phyloP scores from a whole-genome alignment of 1,140 invertebrate species.

The Hyphantria cunea region DNA sequence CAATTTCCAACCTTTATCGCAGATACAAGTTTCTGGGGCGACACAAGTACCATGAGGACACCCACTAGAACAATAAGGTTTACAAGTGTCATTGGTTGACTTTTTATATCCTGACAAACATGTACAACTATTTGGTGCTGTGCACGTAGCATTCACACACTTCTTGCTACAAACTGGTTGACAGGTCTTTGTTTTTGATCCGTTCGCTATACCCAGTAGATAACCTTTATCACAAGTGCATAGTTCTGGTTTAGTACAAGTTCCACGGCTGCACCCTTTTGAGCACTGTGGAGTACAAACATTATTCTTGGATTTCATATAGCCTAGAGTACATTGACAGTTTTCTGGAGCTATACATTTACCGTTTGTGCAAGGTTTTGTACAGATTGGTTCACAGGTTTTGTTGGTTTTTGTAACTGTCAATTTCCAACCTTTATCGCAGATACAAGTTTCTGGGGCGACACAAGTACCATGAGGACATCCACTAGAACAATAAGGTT shows the following conservation, averaged over 20 bases:
- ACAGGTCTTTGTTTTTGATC: background rate
- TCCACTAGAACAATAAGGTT: slow-evolving; percentile 2
- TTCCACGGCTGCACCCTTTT: background rate
- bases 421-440: slow-evolving; percentile 6
- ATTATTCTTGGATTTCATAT: background rate
- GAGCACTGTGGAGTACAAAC: slow-evolving; percentile 4
- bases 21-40: slow-evolving; percentile 12
- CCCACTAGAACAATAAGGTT: slow-evolving; percentile 2
- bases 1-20: slow-evolving; percentile 6
- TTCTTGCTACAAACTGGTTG: slow-evolving; percentile 26
- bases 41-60: slow-evolving; percentile 13
- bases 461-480: slow-evolving; percentile 13
- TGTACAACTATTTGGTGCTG: slow-evolving; percentile 43
- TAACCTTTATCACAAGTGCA: slow-evolving; percentile 2
- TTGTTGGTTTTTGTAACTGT: background rate
- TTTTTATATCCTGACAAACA: slow-evolving; percentile 44
- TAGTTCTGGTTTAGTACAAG: background rate
- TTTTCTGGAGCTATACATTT: slow-evolving; percentile 10
- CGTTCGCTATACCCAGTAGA: background rate
- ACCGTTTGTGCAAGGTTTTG: background rate
- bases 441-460: slow-evolving; percentile 12
- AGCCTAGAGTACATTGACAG: slow-evolving; percentile 8
- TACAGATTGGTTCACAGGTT: slow-evolving; percentile 3
- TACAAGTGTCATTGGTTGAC: slow-evolving; percentile 7
- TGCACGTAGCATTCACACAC: slow-evolving; percentile 37